A percentile compares a stretch with the other conserved stretches of the same genome.
These are phyloP conservation scores for Iphiclides podalirius DNA, from an alignment of 2,888 invertebrate species.

Conservation along the genomic window DNA sequence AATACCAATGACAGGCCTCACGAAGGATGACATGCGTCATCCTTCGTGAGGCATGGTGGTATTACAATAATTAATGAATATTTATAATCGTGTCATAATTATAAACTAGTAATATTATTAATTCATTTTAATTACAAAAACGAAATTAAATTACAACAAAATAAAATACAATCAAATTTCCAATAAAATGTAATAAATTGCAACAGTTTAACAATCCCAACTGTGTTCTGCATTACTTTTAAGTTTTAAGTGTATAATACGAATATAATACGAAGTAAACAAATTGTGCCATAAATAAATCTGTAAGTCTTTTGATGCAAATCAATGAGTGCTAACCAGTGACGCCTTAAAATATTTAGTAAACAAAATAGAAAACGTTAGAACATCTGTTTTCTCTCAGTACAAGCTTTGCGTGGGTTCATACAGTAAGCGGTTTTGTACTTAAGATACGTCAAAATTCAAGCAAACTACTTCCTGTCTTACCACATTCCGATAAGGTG, in stretches of 20 bases:
- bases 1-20: slow-evolving; percentile 40
- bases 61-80: not conserved
- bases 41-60: slow-evolving; percentile 19
- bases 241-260: not conserved
- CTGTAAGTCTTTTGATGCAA: slow-evolving; percentile 3
- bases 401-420: slow-evolving; percentile 29
- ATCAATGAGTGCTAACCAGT: slow-evolving; percentile 15
- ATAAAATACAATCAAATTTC: slow-evolving; percentile 20
- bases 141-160: not conserved
- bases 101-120: too few relatives aligned
- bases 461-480: not conserved
- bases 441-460: not conserved
- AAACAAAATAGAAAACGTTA: slow-evolving; percentile 48
- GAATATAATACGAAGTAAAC: not conserved
- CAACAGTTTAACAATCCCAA: not conserved
- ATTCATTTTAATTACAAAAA: not conserved
- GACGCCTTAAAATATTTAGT: slow-evolving; percentile 34
- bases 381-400: slow-evolving; percentile 58
- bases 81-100: too few relatives aligned
- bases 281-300: not conserved
- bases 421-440: slow-evolving; percentile 12
- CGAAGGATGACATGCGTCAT: slow-evolving; percentile 49
- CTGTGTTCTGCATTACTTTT: not conserved
- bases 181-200: slow-evolving; percentile 17
- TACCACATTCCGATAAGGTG: not conserved